Base-by-base conservation (phyloP, 2,797 vertebrate genomes). In the Semotilus atromaculatus region DNA sequence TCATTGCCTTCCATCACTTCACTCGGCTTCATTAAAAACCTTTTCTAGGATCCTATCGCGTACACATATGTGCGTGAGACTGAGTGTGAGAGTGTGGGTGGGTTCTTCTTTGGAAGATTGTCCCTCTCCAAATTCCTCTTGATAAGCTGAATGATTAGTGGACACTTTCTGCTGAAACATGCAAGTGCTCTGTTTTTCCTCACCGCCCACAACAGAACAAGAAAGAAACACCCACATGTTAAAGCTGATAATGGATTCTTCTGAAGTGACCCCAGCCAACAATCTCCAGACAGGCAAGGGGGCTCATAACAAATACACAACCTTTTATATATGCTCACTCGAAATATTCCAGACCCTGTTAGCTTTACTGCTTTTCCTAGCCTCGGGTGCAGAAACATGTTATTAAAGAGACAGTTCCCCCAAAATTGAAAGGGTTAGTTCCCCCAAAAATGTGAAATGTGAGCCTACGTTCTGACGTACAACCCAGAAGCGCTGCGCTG, bases 81-180 rank as follows among this genome's bases (percentile, higher is more conserved):
- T 31, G 62, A 75, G 45, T 51, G 75, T 31, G 76, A 58, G 55
- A 40, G 60, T 81, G 86, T 85, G 86, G 81, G 83, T 60, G 75
- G 67, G 31, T 79, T 83, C 48, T 19, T 68, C 64, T 84, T 58
- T 77, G 77, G 80, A 81, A 81, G 81, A 85, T 29, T 71, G 29
- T 55, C 55, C 45, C 72, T 85, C 81, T 87, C 67, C 77, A 81
- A 80, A 87, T 78, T 51, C 66, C 80, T 79, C 77, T 58, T 80
- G 72, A 81, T 87, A 85, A 85, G 64, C 76, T 51, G 75, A 82
- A 81, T 87, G 83, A 85, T 87, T 89, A 85, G 80, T 85, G 38
- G 68, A 87, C 80, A 83, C 68, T 81, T 64, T 79, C 40, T 66
- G 58, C 34, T 40, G 40, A 81, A 86, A 83, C 71, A 88, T 10